phyloP scores from a whole-genome alignment of 2,113 vertebrate genomes.

The Struthio camelus region DNA sequence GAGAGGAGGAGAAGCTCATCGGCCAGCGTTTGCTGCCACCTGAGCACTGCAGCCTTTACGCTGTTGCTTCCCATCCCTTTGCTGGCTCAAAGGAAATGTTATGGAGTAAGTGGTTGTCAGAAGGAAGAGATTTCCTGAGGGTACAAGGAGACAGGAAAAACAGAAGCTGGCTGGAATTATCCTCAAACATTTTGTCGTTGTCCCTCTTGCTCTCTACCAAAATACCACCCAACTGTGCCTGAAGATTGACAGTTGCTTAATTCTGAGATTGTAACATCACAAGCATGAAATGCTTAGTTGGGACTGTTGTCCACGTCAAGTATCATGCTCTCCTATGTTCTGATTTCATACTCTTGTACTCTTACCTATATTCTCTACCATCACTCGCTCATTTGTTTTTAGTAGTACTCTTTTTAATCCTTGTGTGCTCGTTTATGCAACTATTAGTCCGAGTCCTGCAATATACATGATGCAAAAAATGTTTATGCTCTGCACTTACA shows the following conservation, averaged over 20 bases:
- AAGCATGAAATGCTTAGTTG: not conserved
- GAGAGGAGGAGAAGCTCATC: not conserved
- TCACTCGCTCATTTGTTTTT: not conserved
- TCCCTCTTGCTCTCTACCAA: not conserved
- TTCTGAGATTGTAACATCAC: not conserved
- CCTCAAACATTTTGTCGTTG: not conserved
- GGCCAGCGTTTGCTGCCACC: not conserved
- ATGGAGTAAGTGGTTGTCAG: not conserved
- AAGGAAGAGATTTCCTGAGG: not conserved
- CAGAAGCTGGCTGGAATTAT: not conserved
- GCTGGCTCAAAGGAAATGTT: not conserved
- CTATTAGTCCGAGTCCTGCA: not conserved
- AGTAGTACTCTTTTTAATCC: not conserved
- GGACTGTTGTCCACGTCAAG: too few relatives aligned
- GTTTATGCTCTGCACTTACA: too few relatives aligned
- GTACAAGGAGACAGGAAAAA: too few relatives aligned
- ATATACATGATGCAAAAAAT: too few relatives aligned
- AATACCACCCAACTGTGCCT: not conserved
- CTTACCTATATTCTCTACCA: not conserved
- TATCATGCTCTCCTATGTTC: not conserved
- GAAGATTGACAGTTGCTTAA: not conserved
- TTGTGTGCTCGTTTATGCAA: too few relatives aligned
- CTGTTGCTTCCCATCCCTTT: not conserved
- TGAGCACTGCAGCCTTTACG: not conserved
- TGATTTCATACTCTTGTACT: not conserved